A percentile compares a stretch with the other conserved stretches of the same genome.
Conservation (phyloP, 2,888 invertebrate genomes). For the Cerastis rubricosa region DNA sequence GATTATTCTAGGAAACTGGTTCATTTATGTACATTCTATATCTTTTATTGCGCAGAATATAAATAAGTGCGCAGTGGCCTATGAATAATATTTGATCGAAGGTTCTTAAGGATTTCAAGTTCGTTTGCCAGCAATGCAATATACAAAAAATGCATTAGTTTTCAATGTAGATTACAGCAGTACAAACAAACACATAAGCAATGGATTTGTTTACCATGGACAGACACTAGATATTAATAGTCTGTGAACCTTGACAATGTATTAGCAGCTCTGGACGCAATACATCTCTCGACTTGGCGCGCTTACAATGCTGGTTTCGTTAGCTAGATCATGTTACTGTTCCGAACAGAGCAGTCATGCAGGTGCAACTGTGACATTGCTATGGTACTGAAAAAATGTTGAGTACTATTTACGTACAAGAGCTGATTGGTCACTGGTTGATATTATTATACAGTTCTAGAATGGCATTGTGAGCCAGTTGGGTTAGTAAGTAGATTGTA, state of each 20-base stretch:
- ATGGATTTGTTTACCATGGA: slow-evolving; percentile 47
- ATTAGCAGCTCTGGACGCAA: slow-evolving; percentile 22
- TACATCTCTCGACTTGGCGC: slow-evolving; percentile 63
- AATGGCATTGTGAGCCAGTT: slow-evolving; percentile 25
- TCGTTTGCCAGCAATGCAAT: background rate
- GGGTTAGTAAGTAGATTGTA: slow-evolving; percentile 23
- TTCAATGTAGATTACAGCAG: background rate
- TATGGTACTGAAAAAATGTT: slow-evolving; percentile 18
- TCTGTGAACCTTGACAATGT: slow-evolving; percentile 56
- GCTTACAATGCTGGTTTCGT: slow-evolving; percentile 70
- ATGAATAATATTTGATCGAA: background rate
- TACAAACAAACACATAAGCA: slow-evolving; percentile 8
- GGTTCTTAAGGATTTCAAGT: background rate
- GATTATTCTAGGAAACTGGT: slow-evolving; percentile 12
- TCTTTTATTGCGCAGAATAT: slow-evolving; percentile 31
- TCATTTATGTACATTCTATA: slow-evolving; percentile 21
- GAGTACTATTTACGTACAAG: slow-evolving; percentile 27
- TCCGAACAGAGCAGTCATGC: slow-evolving; percentile 52
- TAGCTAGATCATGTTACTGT: slow-evolving; percentile 40
- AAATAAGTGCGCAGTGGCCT: slow-evolving; percentile 25
- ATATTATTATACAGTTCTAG: slow-evolving; percentile 32
- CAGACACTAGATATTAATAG: slow-evolving; percentile 46
- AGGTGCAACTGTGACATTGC: slow-evolving; percentile 36
- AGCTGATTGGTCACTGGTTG: slow-evolving; percentile 43
- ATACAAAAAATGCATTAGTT: slow-evolving; percentile 5